Evolutionary conservation across 1,140 invertebrate species (phyloP), one percentile per base, ranked within the genome.

Genomic region (Campoletis sonorensis): DNA sequence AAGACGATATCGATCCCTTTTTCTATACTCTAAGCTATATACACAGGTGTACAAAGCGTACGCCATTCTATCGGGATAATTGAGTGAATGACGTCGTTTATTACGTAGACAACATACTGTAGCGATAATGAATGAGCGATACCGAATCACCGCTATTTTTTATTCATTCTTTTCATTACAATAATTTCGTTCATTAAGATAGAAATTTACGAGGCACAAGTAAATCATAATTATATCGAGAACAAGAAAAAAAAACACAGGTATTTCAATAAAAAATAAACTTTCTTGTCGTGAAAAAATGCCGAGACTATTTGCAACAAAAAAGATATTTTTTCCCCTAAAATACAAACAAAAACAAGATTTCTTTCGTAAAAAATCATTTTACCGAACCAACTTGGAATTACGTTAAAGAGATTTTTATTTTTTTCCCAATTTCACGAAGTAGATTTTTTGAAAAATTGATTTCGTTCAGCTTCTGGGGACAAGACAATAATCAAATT

Each of bases 21-120:
- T 27, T n/a, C 51, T 54, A 54, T 54, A 54, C 23, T 64, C 3
- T 64, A 26, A 10, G 1, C 61, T 26, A 13, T 26, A 64, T 27
- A 64, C 21, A 26, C 21, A 26, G 51, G 51, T n/a, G 16, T 15
- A 54, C 10, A n/a, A 45, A 54, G 51, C 51, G 51, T 21, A 13
- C 61, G 11, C 61, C 23, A 64, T 27, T 15, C n/a, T 64, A 26
- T 23, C 61, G 61, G 23, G 61, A 64, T 64, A 64, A 64, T 64
- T 4, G 61, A 64, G 61, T 64, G 61, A 64, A 64, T 64, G 61
- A 64, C 61, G 61, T 64, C n/a, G 61, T 64, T 64, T 64, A 10
- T 64, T 26, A 26, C 61, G 61, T 23, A 0, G 11, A 27, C 21
- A 64, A 64, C 27, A 23, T 64, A 26, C 23, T 23, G 23, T 54